Percentiles rank a stretch among this genome's conserved stretches.
Evolutionary conservation across 2,113 vertebrate species (phyloP).

Genomic region (Lota lota): DNA sequence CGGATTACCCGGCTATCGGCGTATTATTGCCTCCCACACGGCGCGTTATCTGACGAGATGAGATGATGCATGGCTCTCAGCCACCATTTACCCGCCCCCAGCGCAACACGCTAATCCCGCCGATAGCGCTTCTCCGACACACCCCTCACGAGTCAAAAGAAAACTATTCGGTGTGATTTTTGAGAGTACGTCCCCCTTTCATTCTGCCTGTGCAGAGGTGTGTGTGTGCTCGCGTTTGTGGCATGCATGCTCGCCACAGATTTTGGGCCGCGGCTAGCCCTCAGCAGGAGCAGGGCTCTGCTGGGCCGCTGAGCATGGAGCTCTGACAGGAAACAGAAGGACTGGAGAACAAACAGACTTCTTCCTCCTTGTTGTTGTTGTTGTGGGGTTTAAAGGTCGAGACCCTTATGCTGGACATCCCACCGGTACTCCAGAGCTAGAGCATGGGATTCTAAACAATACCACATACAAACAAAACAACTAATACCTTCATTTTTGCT

Average conservation of each 20-base stretch:
- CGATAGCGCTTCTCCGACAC: constrained; percentile 55
- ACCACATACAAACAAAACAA: no score
- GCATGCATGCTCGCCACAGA: no score
- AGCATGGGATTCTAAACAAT: no score
- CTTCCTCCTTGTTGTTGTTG: not conserved
- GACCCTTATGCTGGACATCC: no score
- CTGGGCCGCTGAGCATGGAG: constrained; percentile 12
- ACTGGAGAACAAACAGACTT: constrained; percentile 17
- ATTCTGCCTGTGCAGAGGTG: not conserved
- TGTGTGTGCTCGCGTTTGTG: no score
- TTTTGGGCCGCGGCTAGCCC: no score
- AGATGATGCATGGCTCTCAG: constrained; percentile 23
- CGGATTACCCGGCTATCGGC: constrained; percentile 56
- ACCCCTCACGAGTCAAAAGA: constrained; percentile 59
- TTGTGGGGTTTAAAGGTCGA: no score
- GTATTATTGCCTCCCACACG: constrained; percentile 54
- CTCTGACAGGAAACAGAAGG: constrained; percentile 14
- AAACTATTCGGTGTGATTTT: constrained; percentile 46
- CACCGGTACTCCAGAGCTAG: no score
- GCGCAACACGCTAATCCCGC: constrained; percentile 54
- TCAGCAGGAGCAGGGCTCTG: not conserved
- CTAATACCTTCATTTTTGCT: no score
- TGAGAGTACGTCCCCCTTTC: not conserved
- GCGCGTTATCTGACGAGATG: constrained; percentile 53
- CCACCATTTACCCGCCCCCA: constrained; percentile 50